These are phyloP conservation scores for Tautogolabrus adspersus DNA, from an alignment of 2,113 vertebrate genomes.

Conservation along the genomic window DNA sequence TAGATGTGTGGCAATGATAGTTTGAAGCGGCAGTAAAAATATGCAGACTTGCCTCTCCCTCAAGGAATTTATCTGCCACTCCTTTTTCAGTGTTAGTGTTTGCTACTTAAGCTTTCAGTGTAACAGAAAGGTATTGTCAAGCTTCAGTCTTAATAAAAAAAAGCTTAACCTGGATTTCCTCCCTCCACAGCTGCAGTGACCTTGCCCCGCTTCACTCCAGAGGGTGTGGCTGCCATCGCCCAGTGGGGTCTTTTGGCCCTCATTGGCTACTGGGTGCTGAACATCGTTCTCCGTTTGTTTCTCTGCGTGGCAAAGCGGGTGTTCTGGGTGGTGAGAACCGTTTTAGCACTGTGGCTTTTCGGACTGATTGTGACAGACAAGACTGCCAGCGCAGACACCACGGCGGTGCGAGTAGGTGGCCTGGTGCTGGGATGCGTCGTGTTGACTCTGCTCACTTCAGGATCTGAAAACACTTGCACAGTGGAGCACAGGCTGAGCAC, in stretches of 20 bases:
- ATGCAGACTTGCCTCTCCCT: conserved; percentile 50
- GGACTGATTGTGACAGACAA: conserved; percentile 78
- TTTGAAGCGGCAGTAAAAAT: conserved; percentile 23
- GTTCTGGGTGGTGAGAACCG: conserved; percentile 82
- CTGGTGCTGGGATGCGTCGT: conserved; percentile 77
- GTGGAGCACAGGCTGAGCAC: conserved; percentile 72
- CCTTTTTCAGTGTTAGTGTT: conserved; percentile 21
- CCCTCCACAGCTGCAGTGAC: conserved; percentile 65
- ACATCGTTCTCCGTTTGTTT: conserved; percentile 70
- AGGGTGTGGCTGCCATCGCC: conserved; percentile 77
- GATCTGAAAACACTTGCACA: conserved; percentile 45
- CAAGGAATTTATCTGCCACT: conserved; percentile 32
- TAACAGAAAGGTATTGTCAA: neutral
- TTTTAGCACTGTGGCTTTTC: conserved; percentile 78
- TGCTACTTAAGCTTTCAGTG: neutral
- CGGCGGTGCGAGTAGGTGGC: conserved; percentile 68
- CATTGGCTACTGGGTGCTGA: conserved; percentile 82
- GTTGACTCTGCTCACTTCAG: conserved; percentile 65
- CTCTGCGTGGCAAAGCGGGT: conserved; percentile 67
- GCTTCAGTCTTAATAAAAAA: neutral
- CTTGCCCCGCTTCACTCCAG: conserved; percentile 81
- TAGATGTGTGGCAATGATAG: conserved; percentile 4
- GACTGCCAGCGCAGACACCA: conserved; percentile 60
- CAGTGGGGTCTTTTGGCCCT: conserved; percentile 82
- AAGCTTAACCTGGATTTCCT: conserved; percentile 12